phyloP scores from a whole-genome alignment of 2,797 vertebrate species.

The Crenichthys baileyi region DNA sequence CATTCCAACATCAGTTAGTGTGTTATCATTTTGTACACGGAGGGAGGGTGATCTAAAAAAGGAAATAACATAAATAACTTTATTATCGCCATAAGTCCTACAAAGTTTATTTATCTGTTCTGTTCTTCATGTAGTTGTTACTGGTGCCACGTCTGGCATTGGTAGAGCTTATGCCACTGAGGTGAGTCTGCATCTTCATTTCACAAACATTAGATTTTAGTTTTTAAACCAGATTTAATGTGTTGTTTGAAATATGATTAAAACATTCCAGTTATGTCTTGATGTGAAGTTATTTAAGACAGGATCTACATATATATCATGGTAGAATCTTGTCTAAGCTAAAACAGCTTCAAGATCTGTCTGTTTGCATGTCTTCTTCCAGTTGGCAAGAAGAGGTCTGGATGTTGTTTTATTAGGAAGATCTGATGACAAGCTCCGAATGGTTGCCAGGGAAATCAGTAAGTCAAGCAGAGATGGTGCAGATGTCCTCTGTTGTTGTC shows the following conservation, averaged over 20 bases:
- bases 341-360: conserved; percentile 3
- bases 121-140: conserved; percentile 77
- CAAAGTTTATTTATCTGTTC: neutral
- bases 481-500: neutral
- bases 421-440: conserved; percentile 74
- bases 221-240: neutral
- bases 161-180: conserved; percentile 83
- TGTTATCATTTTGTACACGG: too few species aligned
- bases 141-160: conserved; percentile 84
- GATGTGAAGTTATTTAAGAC: neutral
- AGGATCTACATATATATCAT: neutral
- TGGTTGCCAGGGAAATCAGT: conserved; percentile 81
- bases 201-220: neutral
- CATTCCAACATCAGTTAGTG: too few species aligned
- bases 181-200: conserved; percentile 67
- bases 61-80: too few species aligned
- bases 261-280: neutral
- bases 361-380: conserved; percentile 22
- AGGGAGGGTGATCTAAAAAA: too few species aligned
- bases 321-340: neutral
- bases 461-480: conserved; percentile 23
- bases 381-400: conserved; percentile 85
- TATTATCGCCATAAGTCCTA: neutral
- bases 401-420: conserved; percentile 82
- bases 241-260: neutral